These are phyloP conservation scores for Zosterops lateralis DNA, from an alignment of 2,113 vertebrate species.

Conservation along the genomic window DNA sequence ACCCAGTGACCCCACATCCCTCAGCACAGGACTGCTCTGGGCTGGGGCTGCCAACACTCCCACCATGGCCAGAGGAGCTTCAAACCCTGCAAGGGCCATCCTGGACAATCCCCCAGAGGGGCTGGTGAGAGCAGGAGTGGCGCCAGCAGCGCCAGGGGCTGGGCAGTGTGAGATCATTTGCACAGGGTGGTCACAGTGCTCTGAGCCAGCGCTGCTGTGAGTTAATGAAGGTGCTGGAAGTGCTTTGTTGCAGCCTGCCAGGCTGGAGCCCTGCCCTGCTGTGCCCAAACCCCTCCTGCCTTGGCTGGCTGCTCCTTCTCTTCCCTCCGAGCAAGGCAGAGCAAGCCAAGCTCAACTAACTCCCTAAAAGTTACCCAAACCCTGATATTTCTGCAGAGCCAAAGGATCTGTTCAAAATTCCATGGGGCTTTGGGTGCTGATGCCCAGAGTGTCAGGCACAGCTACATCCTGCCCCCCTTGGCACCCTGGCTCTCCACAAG, in stretches of 20 bases:
- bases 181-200: not conserved
- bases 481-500: accelerated
- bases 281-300: not conserved
- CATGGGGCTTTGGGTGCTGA: accelerated
- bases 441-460: not conserved
- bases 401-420: not conserved
- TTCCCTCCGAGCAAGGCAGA: accelerated
- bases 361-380: not conserved
- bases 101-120: not conserved
- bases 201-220: not conserved
- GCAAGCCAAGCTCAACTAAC: not conserved
- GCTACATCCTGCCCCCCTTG: not conserved
- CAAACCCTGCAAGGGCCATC: not conserved
- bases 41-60: accelerated
- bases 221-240: not conserved
- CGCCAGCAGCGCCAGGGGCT: not conserved
- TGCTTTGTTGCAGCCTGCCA: not conserved
- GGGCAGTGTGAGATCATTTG: not conserved
- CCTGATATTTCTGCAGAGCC: not conserved
- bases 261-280: not conserved
- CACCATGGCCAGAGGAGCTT: not conserved
- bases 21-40: not conserved
- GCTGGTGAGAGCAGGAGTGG: not conserved
- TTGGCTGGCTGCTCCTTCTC: not conserved
- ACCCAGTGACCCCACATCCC: accelerated